A percentile compares a stretch with the other conserved stretches of the same genome.
phyloP scores from a whole-genome alignment of 1,140 invertebrate genomes.

The Lepidotrigona ventralis region DNA sequence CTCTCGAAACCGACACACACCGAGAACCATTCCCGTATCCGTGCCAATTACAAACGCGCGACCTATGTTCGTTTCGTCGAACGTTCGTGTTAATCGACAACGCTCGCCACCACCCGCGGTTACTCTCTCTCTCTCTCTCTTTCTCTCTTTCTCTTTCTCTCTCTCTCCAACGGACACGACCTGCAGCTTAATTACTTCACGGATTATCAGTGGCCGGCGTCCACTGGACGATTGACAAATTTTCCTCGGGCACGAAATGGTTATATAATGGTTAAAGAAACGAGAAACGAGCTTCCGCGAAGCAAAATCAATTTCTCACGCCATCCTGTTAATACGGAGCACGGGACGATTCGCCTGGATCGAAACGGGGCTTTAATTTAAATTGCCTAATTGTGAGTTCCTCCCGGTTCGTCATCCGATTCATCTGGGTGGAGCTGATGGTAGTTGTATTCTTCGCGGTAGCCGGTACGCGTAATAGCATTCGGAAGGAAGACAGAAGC shows the following conservation, averaged over 20 bases:
- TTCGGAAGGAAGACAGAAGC: slow-evolving; percentile 53
- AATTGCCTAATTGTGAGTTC: slow-evolving; percentile 67
- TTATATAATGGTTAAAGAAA: background rate
- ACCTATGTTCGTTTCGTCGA: slow-evolving; percentile 15
- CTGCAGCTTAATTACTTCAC: background rate
- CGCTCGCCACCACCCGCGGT: slow-evolving; percentile 8
- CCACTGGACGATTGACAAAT: background rate
- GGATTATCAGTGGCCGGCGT: background rate
- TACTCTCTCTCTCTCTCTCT: background rate
- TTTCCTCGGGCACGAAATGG: background rate
- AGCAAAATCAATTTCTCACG: slow-evolving; percentile 23
- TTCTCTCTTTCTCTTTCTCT: background rate
- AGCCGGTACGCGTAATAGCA: slow-evolving; percentile 73
- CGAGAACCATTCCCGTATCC: slow-evolving; percentile 4
- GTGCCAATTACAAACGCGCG: slow-evolving; percentile 21
- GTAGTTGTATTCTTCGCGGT: slow-evolving; percentile 70
- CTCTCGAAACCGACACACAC: background rate
- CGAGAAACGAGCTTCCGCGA: background rate
- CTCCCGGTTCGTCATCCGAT: slow-evolving; percentile 47
- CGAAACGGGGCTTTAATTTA: slow-evolving; percentile 53
- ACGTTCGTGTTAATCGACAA: slow-evolving; percentile 16
- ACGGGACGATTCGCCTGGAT: background rate
- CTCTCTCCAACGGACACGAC: background rate
- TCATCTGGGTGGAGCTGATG: slow-evolving; percentile 53
- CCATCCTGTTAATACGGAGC: slow-evolving; percentile 22